phyloP scores from a whole-genome alignment of 2,113 vertebrate genomes.

The Podilymbus podiceps region DNA sequence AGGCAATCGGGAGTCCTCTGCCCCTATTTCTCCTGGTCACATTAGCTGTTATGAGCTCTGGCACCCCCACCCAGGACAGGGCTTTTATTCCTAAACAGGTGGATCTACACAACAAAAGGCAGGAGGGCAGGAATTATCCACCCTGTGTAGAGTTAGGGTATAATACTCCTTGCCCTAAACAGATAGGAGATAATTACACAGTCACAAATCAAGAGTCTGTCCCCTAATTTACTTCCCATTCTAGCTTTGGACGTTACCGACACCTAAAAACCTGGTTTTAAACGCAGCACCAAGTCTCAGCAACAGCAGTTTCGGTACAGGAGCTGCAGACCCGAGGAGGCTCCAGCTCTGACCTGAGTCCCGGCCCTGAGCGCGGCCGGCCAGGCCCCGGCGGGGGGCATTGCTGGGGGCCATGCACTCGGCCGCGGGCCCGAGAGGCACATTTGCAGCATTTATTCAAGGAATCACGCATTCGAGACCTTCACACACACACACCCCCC shows the following conservation, averaged over 20 bases:
- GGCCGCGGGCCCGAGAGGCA: fast-evolving
- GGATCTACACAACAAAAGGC: fast-evolving
- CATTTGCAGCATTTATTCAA: fast-evolving
- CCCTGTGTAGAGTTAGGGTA: fast-evolving
- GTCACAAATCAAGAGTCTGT: not conserved
- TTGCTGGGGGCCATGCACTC: fast-evolving
- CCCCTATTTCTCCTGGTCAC: fast-evolving
- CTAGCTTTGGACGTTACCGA: fast-evolving
- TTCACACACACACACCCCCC: too few species aligned
- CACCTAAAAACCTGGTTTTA: fast-evolving
- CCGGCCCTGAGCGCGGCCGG: too few species aligned
- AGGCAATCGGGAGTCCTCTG: fast-evolving
- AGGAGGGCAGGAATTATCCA: not conserved
- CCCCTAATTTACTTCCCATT: fast-evolving
- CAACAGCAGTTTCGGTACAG: fast-evolving
- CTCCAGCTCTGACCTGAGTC: fast-evolving
- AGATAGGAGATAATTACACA: fast-evolving
- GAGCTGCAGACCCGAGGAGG: not conserved
- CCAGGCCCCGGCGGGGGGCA: too few species aligned
- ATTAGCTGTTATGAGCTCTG: fast-evolving
- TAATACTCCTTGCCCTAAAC: fast-evolving
- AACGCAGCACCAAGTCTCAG: not conserved
- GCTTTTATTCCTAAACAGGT: fast-evolving
- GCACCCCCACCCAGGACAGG: not conserved
- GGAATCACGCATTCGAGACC: fast-evolving